Base-by-base conservation (phyloP, 53 echinoderm and acorn worm genomes). In the Holothuria leucospilota region DNA sequence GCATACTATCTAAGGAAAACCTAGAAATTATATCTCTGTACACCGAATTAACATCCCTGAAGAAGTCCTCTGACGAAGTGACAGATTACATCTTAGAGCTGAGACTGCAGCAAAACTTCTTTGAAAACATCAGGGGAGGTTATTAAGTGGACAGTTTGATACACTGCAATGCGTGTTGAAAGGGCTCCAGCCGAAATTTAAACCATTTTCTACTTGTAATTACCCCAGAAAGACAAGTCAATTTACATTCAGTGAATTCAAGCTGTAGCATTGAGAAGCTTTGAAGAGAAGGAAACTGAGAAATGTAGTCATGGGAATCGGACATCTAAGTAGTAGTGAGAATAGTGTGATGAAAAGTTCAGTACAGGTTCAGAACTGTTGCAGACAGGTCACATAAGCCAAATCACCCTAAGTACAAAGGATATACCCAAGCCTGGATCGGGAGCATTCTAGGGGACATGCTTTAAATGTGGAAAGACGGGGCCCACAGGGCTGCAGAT, bases 1-100 rank as follows among this genome's bases (percentile, higher is more conserved):
- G 67, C 90, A 81, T 90, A 86, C 58, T 86, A 8, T 85, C 85
- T 2, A 21, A 8, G 69, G 86, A 40, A 90, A 90, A 25, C 86
- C 90, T 39, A 65, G 79, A 39, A n/a, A 59, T 86, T 26, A 79
- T 90, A 21, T 62, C 86, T 25, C 81, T 90, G 15, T 86, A 86
- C 68, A 86, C 85, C 7, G 90, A 90, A 69, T 80, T 90, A 24
- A 85, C 89, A 5, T 85, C 77, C 12, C 63, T 85, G 34, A 89
- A 72, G 77, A 85, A 75, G 40, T 10, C 26, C 6, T 20, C 2
- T 2, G 46, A 59, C 16, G 71, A 90, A 62, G 80, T 86, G 26
- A 85, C 90, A 20, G 90, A 90, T 58, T 90, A 90, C 39, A 68
- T 90, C 34, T 81, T 9, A 77, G 90, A 14, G 80, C 90, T 28